Evolutionary conservation across 1,140 invertebrate species (phyloP), one percentile per base, ranked within the genome.

Genomic region (Drosophila guanche): DNA sequence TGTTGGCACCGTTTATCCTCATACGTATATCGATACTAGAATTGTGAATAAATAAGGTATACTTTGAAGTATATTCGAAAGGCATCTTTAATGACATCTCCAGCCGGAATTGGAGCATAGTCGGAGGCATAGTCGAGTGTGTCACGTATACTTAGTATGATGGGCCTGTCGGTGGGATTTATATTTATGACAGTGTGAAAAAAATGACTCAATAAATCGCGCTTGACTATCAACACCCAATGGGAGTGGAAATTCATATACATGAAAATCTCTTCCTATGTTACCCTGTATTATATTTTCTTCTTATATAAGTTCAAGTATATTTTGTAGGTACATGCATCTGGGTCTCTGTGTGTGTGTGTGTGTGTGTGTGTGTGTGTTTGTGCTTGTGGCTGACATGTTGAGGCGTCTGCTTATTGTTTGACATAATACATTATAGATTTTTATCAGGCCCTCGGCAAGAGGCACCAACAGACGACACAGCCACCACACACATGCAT

Each of bases 361-460:
- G 57, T 54, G 46, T 50, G 42, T 33, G n/a, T 22, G 42, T n/a
- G 43, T 46, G 50, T 55, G 57, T 54, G 46, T 63, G 55, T 75
- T 51, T 60, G 52, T 33, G 51, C 48, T 29, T 58, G 59, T 48
- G 51, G 50, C 43, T 69, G 73, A 45, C 79, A 83, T 74, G 65
- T 58, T 67, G 79, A 75, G 37, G 59, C 57, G 79, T 46, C 74
- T 47, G 69, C 58, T 79, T 52, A 75, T 84, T 86, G 76, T 60
- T 76, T 63, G 65, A 69, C 76, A 70, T 60, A 50, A 60, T 69
- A 72, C 76, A 69, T 79, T 52, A 67, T 71, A 68, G 72, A 79
- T 72, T 76, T 80, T 73, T 76, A 66, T 60, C 62, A 47, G 48
- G 68, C 58, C 25, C 73, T 65, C 46, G 60, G 59, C 46, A 23